Conservation (phyloP, 2,797 vertebrate genomes). For the Amblyraja radiata region DNA sequence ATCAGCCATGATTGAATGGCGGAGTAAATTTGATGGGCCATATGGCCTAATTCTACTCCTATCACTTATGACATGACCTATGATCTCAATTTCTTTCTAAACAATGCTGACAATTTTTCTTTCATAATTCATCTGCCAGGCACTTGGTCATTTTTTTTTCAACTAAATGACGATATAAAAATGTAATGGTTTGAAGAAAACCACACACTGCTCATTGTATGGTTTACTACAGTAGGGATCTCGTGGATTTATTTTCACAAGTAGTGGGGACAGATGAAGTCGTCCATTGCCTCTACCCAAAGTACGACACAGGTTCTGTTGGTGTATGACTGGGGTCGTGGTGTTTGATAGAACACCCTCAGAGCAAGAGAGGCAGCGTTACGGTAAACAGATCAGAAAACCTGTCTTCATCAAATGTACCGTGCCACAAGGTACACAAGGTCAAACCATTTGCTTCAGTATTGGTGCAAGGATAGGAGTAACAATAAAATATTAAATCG, state of each 20-base stretch:
- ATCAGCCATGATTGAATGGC: too few relatives aligned
- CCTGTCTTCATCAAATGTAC: not conserved
- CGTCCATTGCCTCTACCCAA: not conserved
- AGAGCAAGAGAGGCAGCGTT: not conserved
- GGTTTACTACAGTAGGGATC: too few relatives aligned
- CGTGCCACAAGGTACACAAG: not conserved
- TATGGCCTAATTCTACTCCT: too few relatives aligned
- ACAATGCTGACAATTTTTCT: not conserved
- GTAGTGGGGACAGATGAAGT: not conserved
- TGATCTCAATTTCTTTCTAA: too few relatives aligned
- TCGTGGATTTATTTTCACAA: not conserved
- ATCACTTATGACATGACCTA: too few relatives aligned
- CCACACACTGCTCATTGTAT: not conserved
- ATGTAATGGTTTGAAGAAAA: not conserved
- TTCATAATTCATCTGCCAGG: not conserved
- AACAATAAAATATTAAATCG: not conserved
- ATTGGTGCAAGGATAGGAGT: not conserved
- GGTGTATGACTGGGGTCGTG: not conserved
- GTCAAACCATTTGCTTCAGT: not conserved
- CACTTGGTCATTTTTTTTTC: not conserved
- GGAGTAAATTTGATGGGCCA: too few relatives aligned
- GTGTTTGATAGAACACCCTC: not conserved
- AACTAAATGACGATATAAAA: not conserved
- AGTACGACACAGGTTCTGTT: not conserved
- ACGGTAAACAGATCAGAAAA: not conserved